Conservation (phyloP, 2,113 vertebrate genomes). For the Catagonus wagneri region DNA sequence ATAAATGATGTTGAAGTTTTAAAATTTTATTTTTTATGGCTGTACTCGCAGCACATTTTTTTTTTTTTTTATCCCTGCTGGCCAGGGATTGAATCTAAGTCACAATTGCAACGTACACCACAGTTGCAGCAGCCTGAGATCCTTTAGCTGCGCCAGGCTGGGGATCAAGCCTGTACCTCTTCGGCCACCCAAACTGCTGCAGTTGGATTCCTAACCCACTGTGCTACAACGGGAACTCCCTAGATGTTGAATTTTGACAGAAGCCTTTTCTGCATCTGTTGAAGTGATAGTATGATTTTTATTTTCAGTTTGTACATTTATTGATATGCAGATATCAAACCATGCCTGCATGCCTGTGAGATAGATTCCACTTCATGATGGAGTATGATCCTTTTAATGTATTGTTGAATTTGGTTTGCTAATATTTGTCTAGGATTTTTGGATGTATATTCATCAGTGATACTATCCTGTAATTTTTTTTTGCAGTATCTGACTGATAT, state of each 20-base stretch:
- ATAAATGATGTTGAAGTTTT: background rate
- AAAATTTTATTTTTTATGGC: no score
- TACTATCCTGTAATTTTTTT: background rate
- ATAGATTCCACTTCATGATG: background rate
- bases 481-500: background rate
- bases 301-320: background rate
- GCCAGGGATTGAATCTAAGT: no score
- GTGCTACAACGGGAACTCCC: no score
- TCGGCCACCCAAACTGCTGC: no score
- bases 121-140: no score
- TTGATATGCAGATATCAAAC: background rate
- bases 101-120: no score
- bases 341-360: background rate
- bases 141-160: no score
- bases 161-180: no score
- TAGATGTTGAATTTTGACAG: background rate
- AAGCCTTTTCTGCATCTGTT: background rate
- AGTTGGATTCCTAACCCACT: no score
- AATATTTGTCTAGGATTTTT: background rate
- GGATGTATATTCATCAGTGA: background rate
- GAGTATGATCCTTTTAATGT: background rate
- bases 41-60: no score
- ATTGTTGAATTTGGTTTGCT: background rate
- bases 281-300: background rate
- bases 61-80: no score